phyloP scores from a whole-genome alignment of 2,113 vertebrate species.

The Podiceps cristatus region DNA sequence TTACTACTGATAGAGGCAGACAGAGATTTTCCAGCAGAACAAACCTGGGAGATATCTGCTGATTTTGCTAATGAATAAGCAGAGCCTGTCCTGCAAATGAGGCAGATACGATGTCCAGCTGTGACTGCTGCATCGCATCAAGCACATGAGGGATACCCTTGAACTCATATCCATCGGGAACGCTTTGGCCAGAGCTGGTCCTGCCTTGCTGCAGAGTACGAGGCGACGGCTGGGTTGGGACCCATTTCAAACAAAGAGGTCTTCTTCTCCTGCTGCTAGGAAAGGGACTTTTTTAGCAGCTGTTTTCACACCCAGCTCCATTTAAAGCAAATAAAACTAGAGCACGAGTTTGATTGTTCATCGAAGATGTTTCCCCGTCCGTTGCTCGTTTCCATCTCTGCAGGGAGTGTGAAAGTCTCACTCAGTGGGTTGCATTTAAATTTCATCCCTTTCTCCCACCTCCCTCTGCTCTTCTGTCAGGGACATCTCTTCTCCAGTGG shows the following conservation, averaged over 20 bases:
- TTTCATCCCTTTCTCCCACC: neutral
- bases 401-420: neutral
- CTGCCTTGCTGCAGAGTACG: neutral
- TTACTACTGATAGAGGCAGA: neutral
- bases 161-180: rapidly evolving
- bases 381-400: neutral
- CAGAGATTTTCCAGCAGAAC: neutral
- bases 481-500: neutral
- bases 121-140: neutral
- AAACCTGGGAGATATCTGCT: neutral
- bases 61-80: neutral
- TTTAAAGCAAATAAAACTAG: conserved; percentile 48
- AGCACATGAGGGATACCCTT: neutral
- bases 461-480: neutral
- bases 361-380: neutral
- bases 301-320: conserved; percentile 49
- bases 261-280: neutral
- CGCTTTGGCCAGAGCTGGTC: neutral
- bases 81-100: neutral
- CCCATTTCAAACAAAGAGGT: neutral
- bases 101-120: neutral
- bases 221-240: neutral
- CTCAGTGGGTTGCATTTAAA: neutral
- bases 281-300: conserved; percentile 41
- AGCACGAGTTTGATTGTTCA: conserved; percentile 28